These are phyloP conservation scores for Sinhomidia bicolor DNA, from an alignment of 2,888 invertebrate genomes.

Conservation along the genomic window DNA sequence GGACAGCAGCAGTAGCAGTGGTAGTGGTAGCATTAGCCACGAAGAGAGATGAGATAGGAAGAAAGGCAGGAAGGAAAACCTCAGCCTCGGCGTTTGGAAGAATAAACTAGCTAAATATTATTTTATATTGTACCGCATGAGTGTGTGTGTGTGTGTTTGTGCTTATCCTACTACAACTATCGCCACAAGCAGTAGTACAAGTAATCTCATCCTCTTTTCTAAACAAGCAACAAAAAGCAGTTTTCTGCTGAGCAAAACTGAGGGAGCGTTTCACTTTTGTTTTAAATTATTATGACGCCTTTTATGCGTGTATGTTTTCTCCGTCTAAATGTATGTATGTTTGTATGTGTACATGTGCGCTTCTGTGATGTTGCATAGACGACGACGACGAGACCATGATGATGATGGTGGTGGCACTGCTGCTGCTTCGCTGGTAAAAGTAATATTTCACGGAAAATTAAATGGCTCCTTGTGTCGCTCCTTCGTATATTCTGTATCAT, in stretches of 20 bases:
- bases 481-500: background rate
- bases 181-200: no score
- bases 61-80: conserved; percentile 29
- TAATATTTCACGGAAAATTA: conserved; percentile 66
- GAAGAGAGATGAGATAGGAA: conserved; percentile 16
- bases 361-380: background rate
- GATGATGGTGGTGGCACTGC: conserved; percentile 16
- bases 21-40: background rate
- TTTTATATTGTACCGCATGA: conserved; percentile 34
- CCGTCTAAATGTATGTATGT: no score
- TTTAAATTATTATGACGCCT: conserved; percentile 66
- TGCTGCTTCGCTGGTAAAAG: background rate
- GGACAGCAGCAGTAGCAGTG: background rate
- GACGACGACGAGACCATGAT: background rate
- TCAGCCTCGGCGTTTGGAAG: background rate
- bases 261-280: conserved; percentile 30
- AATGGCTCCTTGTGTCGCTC: conserved; percentile 51
- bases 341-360: no score
- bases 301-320: conserved; percentile 44
- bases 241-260: background rate
- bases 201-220: conserved; percentile 8
- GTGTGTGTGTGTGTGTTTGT: background rate
- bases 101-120: conserved; percentile 26
- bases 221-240: background rate
- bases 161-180: background rate